phyloP scores from a whole-genome alignment of 2,113 vertebrate species.

The Aldabrachelys gigantea region DNA sequence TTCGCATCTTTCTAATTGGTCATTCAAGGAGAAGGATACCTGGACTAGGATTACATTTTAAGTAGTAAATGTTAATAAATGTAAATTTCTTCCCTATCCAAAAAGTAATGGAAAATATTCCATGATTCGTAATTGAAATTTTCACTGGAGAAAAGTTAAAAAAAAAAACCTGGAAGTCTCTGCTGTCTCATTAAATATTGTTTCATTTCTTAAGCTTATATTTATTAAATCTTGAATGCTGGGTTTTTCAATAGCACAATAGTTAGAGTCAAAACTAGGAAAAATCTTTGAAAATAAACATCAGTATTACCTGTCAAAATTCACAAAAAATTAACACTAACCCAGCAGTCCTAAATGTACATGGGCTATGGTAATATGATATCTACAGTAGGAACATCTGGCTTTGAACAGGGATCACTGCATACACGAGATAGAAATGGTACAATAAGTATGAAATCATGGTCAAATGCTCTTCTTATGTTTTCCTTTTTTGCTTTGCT shows the following conservation, averaged over 20 bases:
- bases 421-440: rapidly evolving
- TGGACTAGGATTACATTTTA: background rate
- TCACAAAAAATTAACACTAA: background rate
- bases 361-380: background rate
- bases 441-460: background rate
- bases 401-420: background rate
- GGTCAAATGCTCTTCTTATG: background rate
- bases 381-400: background rate
- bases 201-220: background rate
- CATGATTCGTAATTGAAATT: background rate
- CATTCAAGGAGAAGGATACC: background rate
- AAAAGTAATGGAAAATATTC: background rate
- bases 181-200: background rate
- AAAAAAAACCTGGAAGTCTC: background rate
- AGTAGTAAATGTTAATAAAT: background rate
- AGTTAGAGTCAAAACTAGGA: background rate
- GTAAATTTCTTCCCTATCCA: background rate
- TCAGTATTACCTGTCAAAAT: background rate
- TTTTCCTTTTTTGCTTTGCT: background rate
- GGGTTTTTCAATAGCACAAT: background rate
- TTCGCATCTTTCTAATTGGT: background rate
- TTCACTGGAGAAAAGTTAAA: background rate
- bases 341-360: background rate
- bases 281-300: background rate
- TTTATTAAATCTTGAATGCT: background rate